Evolutionary conservation across 1,140 invertebrate species (phyloP).

Genomic region (Colletes gigas): DNA sequence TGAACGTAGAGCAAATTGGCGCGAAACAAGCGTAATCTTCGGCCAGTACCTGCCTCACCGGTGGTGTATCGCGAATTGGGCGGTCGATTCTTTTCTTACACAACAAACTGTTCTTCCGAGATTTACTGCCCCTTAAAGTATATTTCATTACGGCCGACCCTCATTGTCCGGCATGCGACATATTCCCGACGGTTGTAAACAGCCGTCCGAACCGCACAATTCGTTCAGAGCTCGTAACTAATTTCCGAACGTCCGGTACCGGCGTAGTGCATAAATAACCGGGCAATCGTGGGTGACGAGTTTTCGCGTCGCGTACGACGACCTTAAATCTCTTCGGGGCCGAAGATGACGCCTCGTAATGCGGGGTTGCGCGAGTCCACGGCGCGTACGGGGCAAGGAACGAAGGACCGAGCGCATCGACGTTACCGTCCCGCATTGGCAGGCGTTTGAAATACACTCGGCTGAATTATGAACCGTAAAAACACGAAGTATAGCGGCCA

Average conservation of each 20-base stretch:
- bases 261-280: constrained; percentile 66
- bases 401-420: constrained; percentile 52
- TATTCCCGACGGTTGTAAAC: constrained; percentile 57
- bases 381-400: constrained; percentile 34
- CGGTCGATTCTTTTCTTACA: background rate
- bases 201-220: constrained; percentile 59
- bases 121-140: constrained; percentile 36
- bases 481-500: constrained; percentile 70
- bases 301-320: constrained; percentile 73
- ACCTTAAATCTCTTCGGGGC: constrained; percentile 72
- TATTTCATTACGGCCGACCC: constrained; percentile 46
- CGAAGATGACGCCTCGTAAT: constrained; percentile 74
- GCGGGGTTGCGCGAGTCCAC: constrained; percentile 55
- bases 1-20: no score
- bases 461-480: constrained; percentile 81
- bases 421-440: constrained; percentile 75
- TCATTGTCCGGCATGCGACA: constrained; percentile 40
- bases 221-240: constrained; percentile 36
- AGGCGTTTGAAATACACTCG: constrained; percentile 80
- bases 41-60: no score
- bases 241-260: constrained; percentile 36
- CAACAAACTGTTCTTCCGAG: constrained; percentile 29
- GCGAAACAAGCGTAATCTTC: no score
- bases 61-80: background rate
- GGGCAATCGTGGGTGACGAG: constrained; percentile 73